Percentiles rank a stretch among this genome's conserved stretches.
phyloP scores from a whole-genome alignment of 2,113 vertebrate species.

The Fulmarus glacialis region DNA sequence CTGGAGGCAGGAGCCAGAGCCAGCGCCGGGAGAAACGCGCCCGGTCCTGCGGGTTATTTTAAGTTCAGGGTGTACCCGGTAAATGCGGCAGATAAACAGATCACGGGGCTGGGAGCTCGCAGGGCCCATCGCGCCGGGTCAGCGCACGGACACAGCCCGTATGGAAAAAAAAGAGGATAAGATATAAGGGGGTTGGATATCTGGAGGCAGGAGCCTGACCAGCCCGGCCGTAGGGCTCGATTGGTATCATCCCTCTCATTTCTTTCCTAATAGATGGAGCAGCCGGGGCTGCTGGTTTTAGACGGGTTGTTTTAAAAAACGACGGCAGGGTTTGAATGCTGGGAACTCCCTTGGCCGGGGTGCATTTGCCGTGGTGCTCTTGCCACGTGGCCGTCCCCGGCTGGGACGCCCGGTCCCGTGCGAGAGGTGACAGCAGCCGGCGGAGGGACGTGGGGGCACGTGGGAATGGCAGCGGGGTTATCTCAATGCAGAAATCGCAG shows the following conservation, averaged over 20 bases:
- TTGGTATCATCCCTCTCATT: not conserved
- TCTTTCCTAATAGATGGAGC: not conserved
- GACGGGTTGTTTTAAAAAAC: not conserved
- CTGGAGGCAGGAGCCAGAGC: not conserved
- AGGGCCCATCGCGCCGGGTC: fast-evolving
- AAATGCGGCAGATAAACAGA: not conserved
- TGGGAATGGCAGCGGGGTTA: not conserved
- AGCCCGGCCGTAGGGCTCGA: too few relatives aligned
- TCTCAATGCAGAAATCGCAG: not conserved
- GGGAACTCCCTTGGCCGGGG: not conserved
- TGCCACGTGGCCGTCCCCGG: fast-evolving
- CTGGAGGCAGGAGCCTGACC: not conserved
- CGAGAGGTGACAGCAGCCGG: not conserved
- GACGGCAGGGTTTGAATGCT: not conserved
- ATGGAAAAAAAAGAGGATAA: too few relatives aligned
- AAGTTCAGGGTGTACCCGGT: not conserved
- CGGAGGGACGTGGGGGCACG: fast-evolving
- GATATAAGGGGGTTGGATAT: fast-evolving
- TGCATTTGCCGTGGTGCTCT: fast-evolving
- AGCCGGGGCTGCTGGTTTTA: not conserved
- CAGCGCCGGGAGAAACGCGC: not conserved
- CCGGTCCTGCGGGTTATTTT: not conserved
- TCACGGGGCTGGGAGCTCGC: not conserved
- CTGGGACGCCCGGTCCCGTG: fast-evolving
- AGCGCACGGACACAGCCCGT: fast-evolving